Conservation (phyloP, 2,113 vertebrate genomes). For the Austrofundulus limnaeus region DNA sequence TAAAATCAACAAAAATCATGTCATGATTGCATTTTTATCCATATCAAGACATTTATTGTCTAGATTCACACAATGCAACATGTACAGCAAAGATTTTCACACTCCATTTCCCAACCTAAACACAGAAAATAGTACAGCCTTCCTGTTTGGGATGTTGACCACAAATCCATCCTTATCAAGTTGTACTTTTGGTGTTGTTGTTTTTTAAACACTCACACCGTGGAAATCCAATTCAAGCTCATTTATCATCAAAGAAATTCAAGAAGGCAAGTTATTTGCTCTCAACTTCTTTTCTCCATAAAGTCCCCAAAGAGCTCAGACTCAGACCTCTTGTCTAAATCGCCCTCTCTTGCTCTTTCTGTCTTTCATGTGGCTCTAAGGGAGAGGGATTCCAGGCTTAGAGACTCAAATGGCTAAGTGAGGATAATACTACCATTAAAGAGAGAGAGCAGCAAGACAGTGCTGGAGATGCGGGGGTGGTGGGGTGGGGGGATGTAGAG, state of each 20-base stretch:
- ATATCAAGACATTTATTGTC: too few relatives aligned
- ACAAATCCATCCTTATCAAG: neutral
- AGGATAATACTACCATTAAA: conserved; percentile 65
- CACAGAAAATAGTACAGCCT: too few relatives aligned
- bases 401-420: conserved; percentile 53
- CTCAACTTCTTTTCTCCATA: neutral
- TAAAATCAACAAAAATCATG: too few relatives aligned
- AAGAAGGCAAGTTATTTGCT: neutral
- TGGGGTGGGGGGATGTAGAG: conserved; percentile 5
- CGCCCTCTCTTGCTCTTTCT: conserved; percentile 9
- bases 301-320: conserved; percentile 19
- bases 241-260: conserved; percentile 12
- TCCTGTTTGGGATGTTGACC: neutral
- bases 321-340: conserved; percentile 18
- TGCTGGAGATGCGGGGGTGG: conserved; percentile 28
- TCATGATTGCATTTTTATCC: too few relatives aligned
- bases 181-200: neutral
- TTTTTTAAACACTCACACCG: neutral
- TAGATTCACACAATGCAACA: too few relatives aligned
- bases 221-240: neutral
- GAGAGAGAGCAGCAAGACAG: conserved; percentile 33
- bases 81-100: too few relatives aligned
- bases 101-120: too few relatives aligned
- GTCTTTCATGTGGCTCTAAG: conserved; percentile 35
- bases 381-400: conserved; percentile 43